phyloP scores from a whole-genome alignment of 2,888 invertebrate genomes.

The Noctua comes region DNA sequence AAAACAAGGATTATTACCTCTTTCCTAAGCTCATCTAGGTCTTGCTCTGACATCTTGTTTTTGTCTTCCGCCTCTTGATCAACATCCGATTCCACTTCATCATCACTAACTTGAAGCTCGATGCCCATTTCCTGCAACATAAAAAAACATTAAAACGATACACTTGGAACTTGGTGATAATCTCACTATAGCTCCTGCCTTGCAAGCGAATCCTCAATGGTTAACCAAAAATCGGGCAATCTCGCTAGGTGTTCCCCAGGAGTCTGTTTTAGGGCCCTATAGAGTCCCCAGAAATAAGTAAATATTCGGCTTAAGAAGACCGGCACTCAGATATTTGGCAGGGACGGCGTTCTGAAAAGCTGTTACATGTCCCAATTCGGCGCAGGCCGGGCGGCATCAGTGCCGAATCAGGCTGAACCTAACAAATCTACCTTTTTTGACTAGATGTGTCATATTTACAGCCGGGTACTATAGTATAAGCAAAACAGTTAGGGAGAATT shows the following conservation, averaged over 20 bases:
- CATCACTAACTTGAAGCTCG: slow-evolving; percentile 80
- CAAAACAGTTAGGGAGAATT: neutral
- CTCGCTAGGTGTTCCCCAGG: neutral
- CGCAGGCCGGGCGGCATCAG: neutral
- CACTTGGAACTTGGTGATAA: neutral
- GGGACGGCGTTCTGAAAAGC: neutral
- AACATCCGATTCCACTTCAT: slow-evolving; percentile 76
- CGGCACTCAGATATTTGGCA: too few relatives aligned
- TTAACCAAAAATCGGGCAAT: neutral
- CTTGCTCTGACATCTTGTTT: slow-evolving; percentile 84
- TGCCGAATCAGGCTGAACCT: neutral
- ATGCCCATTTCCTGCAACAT: slow-evolving; percentile 85
- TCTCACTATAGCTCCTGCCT: neutral
- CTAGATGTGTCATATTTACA: neutral
- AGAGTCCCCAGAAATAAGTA: neutral
- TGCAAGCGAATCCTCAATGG: neutral
- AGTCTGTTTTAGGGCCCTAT: neutral
- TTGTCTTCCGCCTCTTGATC: slow-evolving; percentile 76
- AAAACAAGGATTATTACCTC: slow-evolving; percentile 72
- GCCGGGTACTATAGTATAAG: neutral
- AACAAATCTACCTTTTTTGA: neutral
- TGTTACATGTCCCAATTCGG: neutral
- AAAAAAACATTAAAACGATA: neutral
- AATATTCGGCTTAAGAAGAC: neutral
- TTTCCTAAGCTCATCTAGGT: slow-evolving; percentile 79